Evolutionary conservation across 2,888 invertebrate genomes (phyloP), one percentile per base, ranked within the genome.

Genomic region (Tiphia femorata): DNA sequence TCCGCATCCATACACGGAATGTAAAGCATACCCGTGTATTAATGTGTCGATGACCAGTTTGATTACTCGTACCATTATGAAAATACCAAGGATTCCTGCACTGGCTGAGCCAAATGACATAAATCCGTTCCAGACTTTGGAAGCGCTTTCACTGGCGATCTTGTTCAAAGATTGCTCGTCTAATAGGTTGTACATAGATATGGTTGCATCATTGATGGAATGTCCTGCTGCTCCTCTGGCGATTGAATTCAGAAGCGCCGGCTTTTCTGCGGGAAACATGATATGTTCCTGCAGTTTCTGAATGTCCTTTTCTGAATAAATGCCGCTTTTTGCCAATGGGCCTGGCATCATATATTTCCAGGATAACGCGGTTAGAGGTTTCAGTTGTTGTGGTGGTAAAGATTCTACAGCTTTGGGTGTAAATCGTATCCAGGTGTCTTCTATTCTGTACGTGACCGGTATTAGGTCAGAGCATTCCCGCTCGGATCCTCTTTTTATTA

Each of bases 351-450:
- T 43, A 19, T 67, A 70, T 17, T 60, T 60, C 65, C 69, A 70
- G 0, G 51, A 55, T 2, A 54, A 30, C 23, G 33, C 41, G 1
- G 55, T 53, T n/a, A 51, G 21, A 1, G 57, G 59, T 47, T 58
- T 56, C 1, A 66, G 35, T 2, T 43, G 37, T 1, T 7, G 23
- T 8, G 63, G 63, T 10, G 46, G 6, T 3, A 51, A 5, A 19
- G 49, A 25, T 29, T 53, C 41, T 2, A 46, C 35, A n/a, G 58
- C 48, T 17, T 12, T 19, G 0, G 67, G 63, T 16, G 49, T n/a
- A 2, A 65, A 38, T 44, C 56, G 56, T 7, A 59, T 61, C 71
- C 72, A 75, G 19, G 46, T 14, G 1, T 62, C 44, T 6, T 63
- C 62, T 3, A 72, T 35, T 2, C 33, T 40, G 29, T 64, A 73